phyloP scores from a whole-genome alignment of 2,888 invertebrate genomes.

The Stenoptilia bipunctidactyla region DNA sequence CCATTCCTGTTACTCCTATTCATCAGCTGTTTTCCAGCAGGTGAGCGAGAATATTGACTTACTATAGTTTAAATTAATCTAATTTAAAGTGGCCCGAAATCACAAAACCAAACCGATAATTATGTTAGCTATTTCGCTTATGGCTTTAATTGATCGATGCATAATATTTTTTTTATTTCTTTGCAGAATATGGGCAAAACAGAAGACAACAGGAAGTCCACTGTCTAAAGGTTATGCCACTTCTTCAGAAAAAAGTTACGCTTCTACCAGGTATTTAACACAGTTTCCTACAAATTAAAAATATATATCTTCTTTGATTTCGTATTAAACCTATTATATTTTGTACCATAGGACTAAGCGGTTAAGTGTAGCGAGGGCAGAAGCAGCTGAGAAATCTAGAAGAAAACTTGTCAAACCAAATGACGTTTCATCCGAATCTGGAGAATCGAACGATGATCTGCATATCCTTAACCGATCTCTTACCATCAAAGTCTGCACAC shows the following conservation, averaged over 20 bases:
- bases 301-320: no score
- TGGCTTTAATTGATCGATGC: not conserved
- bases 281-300: no score
- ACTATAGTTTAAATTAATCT: not conserved
- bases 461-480: conserved; percentile 61
- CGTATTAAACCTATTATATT: no score
- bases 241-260: conserved; percentile 31
- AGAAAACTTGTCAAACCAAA: conserved; percentile 19
- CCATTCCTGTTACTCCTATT: conserved; percentile 27
- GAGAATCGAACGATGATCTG: conserved; percentile 60
- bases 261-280: conserved; percentile 27
- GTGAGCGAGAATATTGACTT: no score
- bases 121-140: not conserved
- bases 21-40: conserved; percentile 50
- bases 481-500: conserved; percentile 66
- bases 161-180: not conserved
- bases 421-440: conserved; percentile 48
- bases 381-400: conserved; percentile 28
- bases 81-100: no score
- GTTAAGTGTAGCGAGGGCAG: conserved; percentile 26
- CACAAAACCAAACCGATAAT: no score
- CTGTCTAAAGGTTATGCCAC: conserved; percentile 26
- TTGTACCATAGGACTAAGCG: conserved; percentile 31
- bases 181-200: conserved; percentile 55
- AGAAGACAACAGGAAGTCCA: conserved; percentile 28